Evolutionary conservation across 1,140 invertebrate genomes (phyloP).

Genomic region (Augochlora pura): DNA sequence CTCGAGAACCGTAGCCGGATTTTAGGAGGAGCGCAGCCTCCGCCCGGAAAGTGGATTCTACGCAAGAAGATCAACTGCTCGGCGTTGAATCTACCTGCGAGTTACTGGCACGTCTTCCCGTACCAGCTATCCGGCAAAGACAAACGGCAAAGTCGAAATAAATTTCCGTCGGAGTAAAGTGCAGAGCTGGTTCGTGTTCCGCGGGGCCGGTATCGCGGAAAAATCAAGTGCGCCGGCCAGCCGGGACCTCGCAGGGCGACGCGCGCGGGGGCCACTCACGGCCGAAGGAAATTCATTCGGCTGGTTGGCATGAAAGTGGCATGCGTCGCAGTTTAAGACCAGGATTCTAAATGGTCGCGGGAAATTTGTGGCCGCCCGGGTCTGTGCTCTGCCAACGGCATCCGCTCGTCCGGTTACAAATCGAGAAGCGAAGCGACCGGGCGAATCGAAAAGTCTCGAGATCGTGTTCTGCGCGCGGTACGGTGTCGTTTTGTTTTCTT

Average conservation of each 20-base stretch:
- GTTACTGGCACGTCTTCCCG: not conserved
- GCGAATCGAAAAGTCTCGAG: not conserved
- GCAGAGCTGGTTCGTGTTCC: not conserved
- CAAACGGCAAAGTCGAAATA: not conserved
- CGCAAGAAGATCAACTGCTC: no score
- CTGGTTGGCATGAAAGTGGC: slow-evolving; percentile 19
- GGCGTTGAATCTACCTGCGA: not conserved
- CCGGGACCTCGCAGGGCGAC: not conserved
- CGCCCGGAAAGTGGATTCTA: no score
- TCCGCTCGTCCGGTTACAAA: not conserved
- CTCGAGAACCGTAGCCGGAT: no score
- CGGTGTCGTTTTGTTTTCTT: not conserved
- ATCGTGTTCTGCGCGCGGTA: not conserved
- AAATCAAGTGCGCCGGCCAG: no score
- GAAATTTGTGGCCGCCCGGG: not conserved
- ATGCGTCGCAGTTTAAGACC: slow-evolving; percentile 14
- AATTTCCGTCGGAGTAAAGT: not conserved
- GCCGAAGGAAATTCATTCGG: slow-evolving; percentile 4
- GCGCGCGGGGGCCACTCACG: no score
- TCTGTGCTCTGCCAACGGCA: slow-evolving; percentile 1
- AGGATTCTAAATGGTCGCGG: slow-evolving; percentile 10
- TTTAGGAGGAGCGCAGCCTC: no score
- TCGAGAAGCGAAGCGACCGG: not conserved
- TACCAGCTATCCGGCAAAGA: not conserved
- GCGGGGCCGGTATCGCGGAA: not conserved